Conservation (phyloP, 2,888 invertebrate species). For the Celastrina argiolus region DNA sequence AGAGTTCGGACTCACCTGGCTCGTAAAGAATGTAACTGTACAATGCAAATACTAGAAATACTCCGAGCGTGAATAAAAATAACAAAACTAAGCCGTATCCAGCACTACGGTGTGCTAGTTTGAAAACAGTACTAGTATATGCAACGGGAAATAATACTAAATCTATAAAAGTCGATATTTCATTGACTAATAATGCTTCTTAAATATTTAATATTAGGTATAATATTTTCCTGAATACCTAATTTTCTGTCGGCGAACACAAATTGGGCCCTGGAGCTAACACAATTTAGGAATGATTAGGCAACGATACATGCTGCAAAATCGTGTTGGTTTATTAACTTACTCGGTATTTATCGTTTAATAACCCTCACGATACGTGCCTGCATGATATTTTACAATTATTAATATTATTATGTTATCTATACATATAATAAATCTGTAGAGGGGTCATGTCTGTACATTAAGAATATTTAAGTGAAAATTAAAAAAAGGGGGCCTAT, state of each 20-base stretch:
- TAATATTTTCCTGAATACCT: no score
- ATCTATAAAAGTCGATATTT: no score
- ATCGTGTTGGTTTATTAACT: not conserved
- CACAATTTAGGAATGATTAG: not conserved
- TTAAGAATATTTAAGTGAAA: no score
- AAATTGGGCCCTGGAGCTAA: not conserved
- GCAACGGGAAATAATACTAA: not conserved
- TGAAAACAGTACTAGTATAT: not conserved
- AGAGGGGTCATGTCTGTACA: no score
- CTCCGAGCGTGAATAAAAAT: not conserved
- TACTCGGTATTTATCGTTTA: not conserved
- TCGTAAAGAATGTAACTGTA: slow-evolving; percentile 7
- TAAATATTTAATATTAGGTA: no score
- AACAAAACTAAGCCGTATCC: not conserved
- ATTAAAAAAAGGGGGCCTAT: no score
- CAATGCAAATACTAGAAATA: slow-evolving; percentile 4
- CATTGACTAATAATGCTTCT: no score
- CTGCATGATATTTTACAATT: not conserved
- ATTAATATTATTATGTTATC: not conserved
- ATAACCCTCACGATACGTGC: not conserved
- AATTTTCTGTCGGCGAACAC: not conserved
- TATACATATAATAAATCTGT: no score
- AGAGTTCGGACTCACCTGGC: not conserved
- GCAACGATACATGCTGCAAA: not conserved
- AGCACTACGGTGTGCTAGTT: not conserved